Evolutionary conservation across 1,140 invertebrate species (phyloP).

Genomic region (Pseudomyrmex cubaensis): DNA sequence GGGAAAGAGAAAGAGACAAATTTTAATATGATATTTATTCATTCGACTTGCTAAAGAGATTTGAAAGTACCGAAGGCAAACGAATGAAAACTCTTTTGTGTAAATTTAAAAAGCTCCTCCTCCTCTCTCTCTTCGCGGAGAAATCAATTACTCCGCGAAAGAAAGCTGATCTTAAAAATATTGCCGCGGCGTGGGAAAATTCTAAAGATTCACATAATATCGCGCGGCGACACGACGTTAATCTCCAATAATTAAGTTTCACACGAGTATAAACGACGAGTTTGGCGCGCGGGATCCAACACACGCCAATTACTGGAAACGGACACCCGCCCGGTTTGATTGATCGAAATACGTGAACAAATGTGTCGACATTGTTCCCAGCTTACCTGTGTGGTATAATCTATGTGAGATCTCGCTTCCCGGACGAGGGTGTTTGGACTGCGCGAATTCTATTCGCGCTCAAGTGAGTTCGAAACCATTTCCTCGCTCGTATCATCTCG

Average conservation of each 20-base stretch:
- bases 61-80: slow-evolving; percentile 15
- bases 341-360: slow-evolving; percentile 58
- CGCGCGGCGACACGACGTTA: neutral
- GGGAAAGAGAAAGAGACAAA: neutral
- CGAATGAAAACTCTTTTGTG: neutral
- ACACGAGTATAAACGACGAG: slow-evolving; percentile 13
- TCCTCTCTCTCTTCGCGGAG: neutral
- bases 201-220: neutral
- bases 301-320: slow-evolving; percentile 51
- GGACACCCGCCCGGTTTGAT: slow-evolving; percentile 40
- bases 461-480: slow-evolving; percentile 57
- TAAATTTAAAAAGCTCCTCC: neutral
- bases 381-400: slow-evolving; percentile 2
- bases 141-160: slow-evolving; percentile 1
- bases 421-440: slow-evolving; percentile 39
- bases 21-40: slow-evolving; percentile 39
- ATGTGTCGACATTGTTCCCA: slow-evolving; percentile 52
- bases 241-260: slow-evolving; percentile 50
- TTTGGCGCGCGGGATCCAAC: slow-evolving; percentile 23
- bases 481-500: slow-evolving; percentile 50
- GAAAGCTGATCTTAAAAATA: neutral
- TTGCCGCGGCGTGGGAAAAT: neutral
- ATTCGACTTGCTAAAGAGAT: slow-evolving; percentile 9
- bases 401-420: slow-evolving; percentile 10
- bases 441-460: slow-evolving; percentile 50